Evolutionary conservation across 2,888 invertebrate species (phyloP).

Genomic region (Ischnura elegans): DNA sequence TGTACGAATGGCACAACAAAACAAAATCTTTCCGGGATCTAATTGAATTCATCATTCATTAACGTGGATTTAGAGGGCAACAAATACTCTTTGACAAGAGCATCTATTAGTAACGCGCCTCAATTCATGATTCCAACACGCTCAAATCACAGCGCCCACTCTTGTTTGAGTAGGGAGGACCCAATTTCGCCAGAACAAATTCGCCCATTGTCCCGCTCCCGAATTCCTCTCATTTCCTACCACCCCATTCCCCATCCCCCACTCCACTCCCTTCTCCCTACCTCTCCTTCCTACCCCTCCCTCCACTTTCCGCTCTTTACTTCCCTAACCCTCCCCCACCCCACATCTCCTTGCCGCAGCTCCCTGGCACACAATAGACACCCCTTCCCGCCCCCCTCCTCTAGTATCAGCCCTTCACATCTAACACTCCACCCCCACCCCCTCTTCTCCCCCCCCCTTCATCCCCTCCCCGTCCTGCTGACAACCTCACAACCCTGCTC

Average conservation of each 20-base stretch:
- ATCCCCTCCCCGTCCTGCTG: not conserved
- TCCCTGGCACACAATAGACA: not conserved
- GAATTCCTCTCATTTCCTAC: not conserved
- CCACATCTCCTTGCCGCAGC: not conserved
- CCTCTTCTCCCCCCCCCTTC: not conserved
- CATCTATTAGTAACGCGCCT: not conserved
- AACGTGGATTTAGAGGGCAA: not conserved
- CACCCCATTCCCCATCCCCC: not conserved
- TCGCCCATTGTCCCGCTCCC: not conserved
- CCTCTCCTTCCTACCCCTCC: too few relatives aligned
- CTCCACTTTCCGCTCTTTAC: not conserved
- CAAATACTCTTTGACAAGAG: not conserved
- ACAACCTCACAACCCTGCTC: too few relatives aligned
- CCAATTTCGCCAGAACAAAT: constrained; percentile 35
- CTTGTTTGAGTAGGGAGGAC: not conserved
- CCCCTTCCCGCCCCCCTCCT: not conserved
- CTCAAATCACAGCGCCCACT: not conserved
- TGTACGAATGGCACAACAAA: too few relatives aligned
- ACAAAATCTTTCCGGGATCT: too few relatives aligned
- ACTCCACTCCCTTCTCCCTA: not conserved
- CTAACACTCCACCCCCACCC: not conserved
- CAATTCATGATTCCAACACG: not conserved
- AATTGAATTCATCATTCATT: not conserved
- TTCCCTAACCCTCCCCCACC: not conserved
- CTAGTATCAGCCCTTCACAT: too few relatives aligned